Conservation (phyloP, 2,797 vertebrate species). For the Argya squamiceps region DNA sequence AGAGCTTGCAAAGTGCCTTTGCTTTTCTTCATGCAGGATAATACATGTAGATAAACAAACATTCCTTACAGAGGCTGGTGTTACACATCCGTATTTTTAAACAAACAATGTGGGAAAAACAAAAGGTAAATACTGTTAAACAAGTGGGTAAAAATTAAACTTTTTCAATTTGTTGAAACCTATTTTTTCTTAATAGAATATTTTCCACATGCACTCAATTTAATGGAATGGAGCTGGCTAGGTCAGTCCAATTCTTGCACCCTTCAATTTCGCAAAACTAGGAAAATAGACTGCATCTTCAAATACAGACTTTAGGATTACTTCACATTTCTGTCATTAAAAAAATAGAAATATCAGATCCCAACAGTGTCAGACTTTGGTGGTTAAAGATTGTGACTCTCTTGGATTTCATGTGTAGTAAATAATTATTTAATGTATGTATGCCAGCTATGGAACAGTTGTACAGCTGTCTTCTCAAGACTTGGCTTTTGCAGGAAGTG, state of each 20-base stretch:
- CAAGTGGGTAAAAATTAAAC: neutral
- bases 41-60: neutral
- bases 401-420: neutral
- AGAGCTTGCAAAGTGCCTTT: neutral
- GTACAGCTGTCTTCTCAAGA: neutral
- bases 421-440: neutral
- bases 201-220: neutral
- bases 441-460: neutral
- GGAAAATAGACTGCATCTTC: neutral
- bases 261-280: neutral
- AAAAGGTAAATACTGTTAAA: neutral
- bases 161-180: neutral
- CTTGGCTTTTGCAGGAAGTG: neutral
- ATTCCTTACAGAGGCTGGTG: neutral
- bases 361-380: neutral
- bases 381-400: neutral
- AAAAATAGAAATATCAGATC: neutral
- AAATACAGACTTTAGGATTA: neutral
- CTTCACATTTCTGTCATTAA: neutral
- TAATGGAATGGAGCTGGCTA: neutral
- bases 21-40: neutral
- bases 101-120: neutral
- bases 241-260: neutral
- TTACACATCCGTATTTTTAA: neutral
- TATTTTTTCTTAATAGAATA: neutral